phyloP scores from a whole-genome alignment of 2,888 invertebrate species.

The Folsomia manolachei region DNA sequence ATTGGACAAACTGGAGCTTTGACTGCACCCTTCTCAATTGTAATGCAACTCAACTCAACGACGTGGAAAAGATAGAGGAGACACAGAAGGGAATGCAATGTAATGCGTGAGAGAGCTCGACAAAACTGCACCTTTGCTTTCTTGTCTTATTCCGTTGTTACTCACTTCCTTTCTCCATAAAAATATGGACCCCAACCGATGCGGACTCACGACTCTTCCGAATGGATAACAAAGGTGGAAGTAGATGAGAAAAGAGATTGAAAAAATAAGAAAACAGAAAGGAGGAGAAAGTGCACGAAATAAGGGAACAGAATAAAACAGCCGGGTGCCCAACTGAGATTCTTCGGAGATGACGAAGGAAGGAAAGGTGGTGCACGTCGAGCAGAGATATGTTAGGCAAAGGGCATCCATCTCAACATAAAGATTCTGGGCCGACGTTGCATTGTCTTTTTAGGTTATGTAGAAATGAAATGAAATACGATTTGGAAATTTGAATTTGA shows the following conservation, averaged over 20 bases:
- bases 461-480: conserved; percentile 3
- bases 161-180: not conserved
- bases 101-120: not conserved
- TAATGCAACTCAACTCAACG: not conserved
- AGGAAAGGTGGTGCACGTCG: not conserved
- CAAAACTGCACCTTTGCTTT: not conserved
- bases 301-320: not conserved
- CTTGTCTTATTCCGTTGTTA: not conserved
- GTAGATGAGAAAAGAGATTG: not conserved
- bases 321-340: not conserved
- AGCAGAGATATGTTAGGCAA: too few species aligned
- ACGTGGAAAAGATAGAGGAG: not conserved
- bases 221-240: too few species aligned
- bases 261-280: not conserved
- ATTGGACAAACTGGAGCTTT: too few species aligned
- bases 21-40: not conserved
- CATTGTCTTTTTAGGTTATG: not conserved
- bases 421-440: not conserved
- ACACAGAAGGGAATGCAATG: not conserved
- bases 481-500: conserved; percentile 8
- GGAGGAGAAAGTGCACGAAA: not conserved
- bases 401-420: not conserved
- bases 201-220: not conserved
- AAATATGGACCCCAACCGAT: not conserved
- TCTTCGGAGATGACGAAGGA: not conserved